These are phyloP conservation scores for Spinus pinus DNA, from an alignment of 2,797 vertebrate species.

Conservation along the genomic window DNA sequence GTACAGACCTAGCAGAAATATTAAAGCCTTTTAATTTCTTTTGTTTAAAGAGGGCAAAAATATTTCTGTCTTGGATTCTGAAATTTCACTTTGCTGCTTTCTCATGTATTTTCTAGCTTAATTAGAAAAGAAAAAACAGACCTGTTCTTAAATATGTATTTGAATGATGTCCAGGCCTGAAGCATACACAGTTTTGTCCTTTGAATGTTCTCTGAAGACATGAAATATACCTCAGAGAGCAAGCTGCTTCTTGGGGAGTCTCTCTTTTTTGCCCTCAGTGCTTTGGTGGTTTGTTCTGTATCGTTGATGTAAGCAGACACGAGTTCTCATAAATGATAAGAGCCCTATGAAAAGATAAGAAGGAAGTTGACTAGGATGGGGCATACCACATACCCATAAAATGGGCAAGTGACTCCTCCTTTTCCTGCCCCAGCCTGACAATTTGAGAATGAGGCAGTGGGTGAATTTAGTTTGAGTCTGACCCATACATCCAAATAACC, in stretches of 20 bases:
- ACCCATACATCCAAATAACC: not conserved
- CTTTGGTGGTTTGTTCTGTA: not conserved
- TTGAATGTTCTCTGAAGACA: not conserved
- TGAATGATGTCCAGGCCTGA: not conserved
- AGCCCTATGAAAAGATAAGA: not conserved
- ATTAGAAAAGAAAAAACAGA: not conserved
- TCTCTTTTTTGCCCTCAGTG: not conserved
- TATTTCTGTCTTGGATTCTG: not conserved
- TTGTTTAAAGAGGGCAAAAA: not conserved
- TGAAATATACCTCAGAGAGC: not conserved
- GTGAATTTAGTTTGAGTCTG: not conserved
- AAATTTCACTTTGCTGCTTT: not conserved
- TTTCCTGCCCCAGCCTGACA: not conserved
- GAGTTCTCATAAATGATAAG: not conserved
- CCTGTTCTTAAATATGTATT: not conserved
- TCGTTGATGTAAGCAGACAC: not conserved
- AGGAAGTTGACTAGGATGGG: not conserved
- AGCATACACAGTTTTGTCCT: not conserved
- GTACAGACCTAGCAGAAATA: not conserved
- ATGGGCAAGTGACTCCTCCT: not conserved
- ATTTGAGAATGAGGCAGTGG: not conserved
- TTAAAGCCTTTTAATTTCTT: not conserved
- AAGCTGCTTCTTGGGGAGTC: not conserved
- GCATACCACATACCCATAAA: not conserved
- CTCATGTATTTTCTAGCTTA: not conserved